Evolutionary conservation across 2,797 vertebrate genomes (phyloP).

Genomic region (Echeneis naucrates): DNA sequence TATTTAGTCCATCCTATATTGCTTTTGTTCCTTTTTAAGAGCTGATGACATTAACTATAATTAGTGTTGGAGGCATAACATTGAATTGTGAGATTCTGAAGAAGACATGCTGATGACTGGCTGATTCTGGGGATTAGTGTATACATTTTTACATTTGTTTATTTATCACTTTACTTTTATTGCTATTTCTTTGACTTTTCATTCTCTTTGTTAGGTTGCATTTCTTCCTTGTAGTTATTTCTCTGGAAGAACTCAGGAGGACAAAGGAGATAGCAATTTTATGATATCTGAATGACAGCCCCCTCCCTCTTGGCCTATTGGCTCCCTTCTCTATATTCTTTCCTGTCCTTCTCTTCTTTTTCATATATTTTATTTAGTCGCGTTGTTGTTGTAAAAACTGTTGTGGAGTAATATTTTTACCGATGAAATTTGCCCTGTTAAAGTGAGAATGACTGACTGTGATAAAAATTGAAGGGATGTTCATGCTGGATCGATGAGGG

Average conservation of each 20-base stretch:
- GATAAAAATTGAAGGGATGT: background rate
- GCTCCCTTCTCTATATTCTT: no score
- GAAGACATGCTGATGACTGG: background rate
- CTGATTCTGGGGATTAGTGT: background rate
- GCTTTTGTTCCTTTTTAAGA: no score
- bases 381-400: background rate
- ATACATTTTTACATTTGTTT: no score
- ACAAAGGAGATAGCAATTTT: no score
- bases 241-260: no score
- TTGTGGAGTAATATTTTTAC: background rate
- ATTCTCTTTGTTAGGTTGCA: no score
- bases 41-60: background rate
- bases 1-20: background rate
- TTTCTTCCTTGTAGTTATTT: no score
- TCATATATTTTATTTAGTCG: background rate
- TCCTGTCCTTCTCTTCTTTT: no score
- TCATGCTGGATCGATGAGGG: background rate
- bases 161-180: background rate
- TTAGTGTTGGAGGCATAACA: background rate
- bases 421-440: no score
- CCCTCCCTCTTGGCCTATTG: no score
- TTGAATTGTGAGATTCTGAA: background rate
- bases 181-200: no score
- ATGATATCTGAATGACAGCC: no score
- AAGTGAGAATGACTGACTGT: background rate